Base-by-base conservation (phyloP, 2,797 vertebrate genomes). In the Lepilemur septentrionalis region DNA sequence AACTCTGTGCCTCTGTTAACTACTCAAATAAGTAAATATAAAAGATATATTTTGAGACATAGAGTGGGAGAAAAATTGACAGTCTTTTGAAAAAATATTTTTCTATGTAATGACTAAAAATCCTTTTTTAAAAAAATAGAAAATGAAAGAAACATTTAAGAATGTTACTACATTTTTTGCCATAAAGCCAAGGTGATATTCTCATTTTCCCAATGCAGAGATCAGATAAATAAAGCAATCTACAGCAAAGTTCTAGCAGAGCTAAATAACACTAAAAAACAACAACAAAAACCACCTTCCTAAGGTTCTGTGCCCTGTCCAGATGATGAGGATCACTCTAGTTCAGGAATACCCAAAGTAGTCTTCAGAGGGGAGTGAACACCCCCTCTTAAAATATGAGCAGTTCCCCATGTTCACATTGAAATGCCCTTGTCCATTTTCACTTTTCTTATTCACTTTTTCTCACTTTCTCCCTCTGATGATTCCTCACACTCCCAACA, bases 171-270 rank as follows among this genome's bases (percentile, higher is more conserved):
- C 43, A 72, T 35, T 55, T 83, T 91, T 85, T 83, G 61, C 32
- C 43, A 80, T 57, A 85, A 82, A 91, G 38, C n/a, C n/a, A 86
- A 80, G 73, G 86, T 91, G 86, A 57, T 78, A 57, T 52, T 73
- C 25, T 38, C 41, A 57, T 52, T 96, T 95, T 92, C 76, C 38
- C 70, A 94, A 55, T 55, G 55, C 18, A 83, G 63, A 90, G 38
- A 85, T 70, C 14, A 88, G 32, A 86, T 61, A 79, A 89, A 87
- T 65, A 93, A 87, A 92, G 84, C 70, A 86, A 85, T 79, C 25
- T 92, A 22, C 52, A 63, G 88, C 59, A 72, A 84, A 76, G 11
- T 85, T 89, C 52, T 67, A 73, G 38, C 38, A 87, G 46, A 94
- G 20, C 30, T 75, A 72, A 41, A 72, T 85, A 88, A 91, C 89